Conservation (phyloP, 2,797 vertebrate genomes). For the Sebastes minor region DNA sequence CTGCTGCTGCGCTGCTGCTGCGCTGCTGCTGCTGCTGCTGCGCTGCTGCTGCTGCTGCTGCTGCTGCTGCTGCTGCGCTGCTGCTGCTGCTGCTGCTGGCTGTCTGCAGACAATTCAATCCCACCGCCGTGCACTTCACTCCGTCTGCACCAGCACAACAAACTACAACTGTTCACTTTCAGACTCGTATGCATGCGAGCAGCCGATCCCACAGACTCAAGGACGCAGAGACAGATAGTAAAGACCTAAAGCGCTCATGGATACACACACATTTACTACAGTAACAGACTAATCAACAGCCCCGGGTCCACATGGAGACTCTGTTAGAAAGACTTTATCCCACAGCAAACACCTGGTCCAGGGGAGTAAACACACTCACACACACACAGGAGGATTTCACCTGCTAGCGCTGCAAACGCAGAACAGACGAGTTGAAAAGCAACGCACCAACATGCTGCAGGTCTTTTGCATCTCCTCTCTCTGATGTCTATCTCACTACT, state of each 20-base stretch:
- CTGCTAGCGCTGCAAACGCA: not conserved
- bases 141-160: constrained; percentile 1
- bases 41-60: not conserved
- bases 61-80: no score
- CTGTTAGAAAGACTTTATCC: not conserved
- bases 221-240: not conserved
- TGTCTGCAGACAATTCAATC: constrained; percentile 28
- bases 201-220: not conserved
- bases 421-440: not conserved
- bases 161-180: constrained; percentile 8
- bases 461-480: not conserved
- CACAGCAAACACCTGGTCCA: constrained; percentile 59
- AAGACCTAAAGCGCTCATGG: not conserved
- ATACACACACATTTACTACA: constrained; percentile 3
- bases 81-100: not conserved
- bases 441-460: not conserved
- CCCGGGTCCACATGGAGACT: not conserved
- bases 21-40: not conserved
- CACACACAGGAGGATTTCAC: not conserved
- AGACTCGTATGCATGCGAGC: not conserved
- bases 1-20: not conserved
- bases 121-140: constrained; percentile 3
- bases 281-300: constrained; percentile 12
- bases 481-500: not conserved
- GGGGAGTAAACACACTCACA: constrained; percentile 16